Evolutionary conservation across 2,888 invertebrate genomes (phyloP).

Genomic region (Aphodius granarius): DNA sequence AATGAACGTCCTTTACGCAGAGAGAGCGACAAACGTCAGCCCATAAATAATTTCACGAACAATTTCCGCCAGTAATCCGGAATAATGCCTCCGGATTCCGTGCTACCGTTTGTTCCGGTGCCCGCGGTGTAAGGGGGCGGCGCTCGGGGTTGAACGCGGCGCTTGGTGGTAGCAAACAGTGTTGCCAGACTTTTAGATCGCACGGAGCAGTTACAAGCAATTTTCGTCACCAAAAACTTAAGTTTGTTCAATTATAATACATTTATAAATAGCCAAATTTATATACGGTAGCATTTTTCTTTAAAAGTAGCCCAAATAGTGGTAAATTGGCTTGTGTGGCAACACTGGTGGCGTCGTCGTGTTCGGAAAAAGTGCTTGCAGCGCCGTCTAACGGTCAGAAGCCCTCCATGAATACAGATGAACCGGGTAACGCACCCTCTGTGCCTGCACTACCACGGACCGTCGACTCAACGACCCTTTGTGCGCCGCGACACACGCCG

Average conservation of each 20-base stretch:
- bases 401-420: slow-evolving; percentile 13
- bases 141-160: background rate
- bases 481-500: background rate
- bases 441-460: slow-evolving; percentile 4
- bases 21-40: slow-evolving; percentile 16
- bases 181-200: too few species aligned
- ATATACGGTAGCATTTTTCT: too few species aligned
- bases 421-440: slow-evolving; percentile 1
- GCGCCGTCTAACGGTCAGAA: slow-evolving; percentile 8
- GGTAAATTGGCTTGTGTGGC: too few species aligned
- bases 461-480: background rate
- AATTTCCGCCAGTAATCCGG: slow-evolving; percentile 20
- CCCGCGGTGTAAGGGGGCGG: background rate
- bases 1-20: background rate
- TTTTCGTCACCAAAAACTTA: too few species aligned
- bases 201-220: too few species aligned
- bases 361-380: slow-evolving; percentile 6
- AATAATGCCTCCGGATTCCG: slow-evolving; percentile 13
- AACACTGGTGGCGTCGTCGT: background rate
- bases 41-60: slow-evolving; percentile 22
- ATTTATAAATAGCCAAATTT: too few species aligned
- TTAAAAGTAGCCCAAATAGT: too few species aligned
- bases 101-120: background rate
- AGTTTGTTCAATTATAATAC: too few species aligned
- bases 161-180: too few species aligned